Base-by-base conservation (phyloP, 2,888 invertebrate genomes). In the Drosophila bunnanda region DNA sequence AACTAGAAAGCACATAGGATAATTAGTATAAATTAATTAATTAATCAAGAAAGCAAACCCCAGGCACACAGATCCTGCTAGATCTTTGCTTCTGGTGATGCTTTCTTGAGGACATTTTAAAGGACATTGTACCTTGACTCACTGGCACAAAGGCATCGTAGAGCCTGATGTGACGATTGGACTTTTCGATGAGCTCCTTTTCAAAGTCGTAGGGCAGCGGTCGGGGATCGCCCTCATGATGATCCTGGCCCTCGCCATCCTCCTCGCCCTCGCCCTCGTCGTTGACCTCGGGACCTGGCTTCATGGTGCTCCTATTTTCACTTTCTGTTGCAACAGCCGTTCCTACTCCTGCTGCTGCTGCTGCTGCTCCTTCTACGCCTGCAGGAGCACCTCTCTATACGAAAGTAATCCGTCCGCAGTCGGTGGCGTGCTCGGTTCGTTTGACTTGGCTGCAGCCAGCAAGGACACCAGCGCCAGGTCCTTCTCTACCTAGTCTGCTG, bases 161-260 rank as follows among this genome's bases (percentile, higher is more conserved):
- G 9, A 91, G 71, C 54, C 88, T 83, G 71, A 90, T 89, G 56
- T 89, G 86, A 55, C 80, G 85, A 68, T 92, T 91, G 52, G 89
- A 89, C 12, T 88, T 90, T 28, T 85, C 78, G 52, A 91, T 90
- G 4, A 92, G 58, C 65, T 92, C 91, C 79, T 92, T 91, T 70
- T 91, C 91, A 60, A 92, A 91, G 15, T 82, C 80, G 78, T 91
- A 92, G 13, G 91, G 89, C 75, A 91, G 53, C 15, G 78, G 78
- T 4, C 64, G 68, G 12, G 87, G 89, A 68, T 88, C 89, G 1
- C 83, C 86, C n/a, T 87, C 85, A 12, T 78, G 75, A 22, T 76
- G 80, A 59, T 58, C 56, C 25, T 67, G 60, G 1, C 61, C 60
- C 9, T 86, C 86, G 52, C 28, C 50, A 20, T 75, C 65, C 4